phyloP scores from a whole-genome alignment of 2,797 vertebrate genomes.

The Alosa sapidissima region DNA sequence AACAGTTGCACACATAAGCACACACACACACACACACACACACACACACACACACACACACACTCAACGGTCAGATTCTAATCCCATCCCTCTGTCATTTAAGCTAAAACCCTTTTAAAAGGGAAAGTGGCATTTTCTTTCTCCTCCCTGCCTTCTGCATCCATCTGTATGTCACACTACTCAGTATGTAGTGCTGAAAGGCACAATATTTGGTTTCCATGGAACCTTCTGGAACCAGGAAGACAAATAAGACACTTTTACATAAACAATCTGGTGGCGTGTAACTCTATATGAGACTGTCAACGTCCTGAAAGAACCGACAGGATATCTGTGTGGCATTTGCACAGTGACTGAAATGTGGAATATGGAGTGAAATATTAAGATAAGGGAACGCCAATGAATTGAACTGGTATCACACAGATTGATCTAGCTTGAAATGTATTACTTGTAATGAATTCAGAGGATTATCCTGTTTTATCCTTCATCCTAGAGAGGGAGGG shows the following conservation, averaged over 20 bases:
- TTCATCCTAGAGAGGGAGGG: constrained; percentile 2
- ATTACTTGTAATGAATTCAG: constrained; percentile 21
- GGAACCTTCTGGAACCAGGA: not conserved
- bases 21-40: not conserved
- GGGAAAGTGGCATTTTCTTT: not conserved
- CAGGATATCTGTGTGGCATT: not conserved
- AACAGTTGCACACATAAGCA: not conserved
- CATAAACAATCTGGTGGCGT: constrained; percentile 12
- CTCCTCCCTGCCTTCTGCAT: not conserved
- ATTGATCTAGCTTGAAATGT: constrained; percentile 19
- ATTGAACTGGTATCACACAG: not conserved
- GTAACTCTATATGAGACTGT: not conserved
- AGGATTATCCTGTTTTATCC: constrained; percentile 19
- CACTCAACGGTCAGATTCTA: not conserved
- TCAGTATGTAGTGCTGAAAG: not conserved
- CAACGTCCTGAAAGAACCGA: not conserved
- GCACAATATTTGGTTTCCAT: not conserved
- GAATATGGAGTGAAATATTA: constrained; percentile 11
- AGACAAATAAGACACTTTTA: not conserved
- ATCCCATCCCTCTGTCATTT: not conserved
- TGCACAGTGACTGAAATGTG: not conserved
- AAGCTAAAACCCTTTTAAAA: not conserved
- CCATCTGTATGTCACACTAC: not conserved
- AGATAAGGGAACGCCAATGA: not conserved
- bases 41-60: not conserved